Evolutionary conservation across 2,888 invertebrate species (phyloP), one percentile per base, ranked within the genome.

Genomic region (Hypena proboscidalis): DNA sequence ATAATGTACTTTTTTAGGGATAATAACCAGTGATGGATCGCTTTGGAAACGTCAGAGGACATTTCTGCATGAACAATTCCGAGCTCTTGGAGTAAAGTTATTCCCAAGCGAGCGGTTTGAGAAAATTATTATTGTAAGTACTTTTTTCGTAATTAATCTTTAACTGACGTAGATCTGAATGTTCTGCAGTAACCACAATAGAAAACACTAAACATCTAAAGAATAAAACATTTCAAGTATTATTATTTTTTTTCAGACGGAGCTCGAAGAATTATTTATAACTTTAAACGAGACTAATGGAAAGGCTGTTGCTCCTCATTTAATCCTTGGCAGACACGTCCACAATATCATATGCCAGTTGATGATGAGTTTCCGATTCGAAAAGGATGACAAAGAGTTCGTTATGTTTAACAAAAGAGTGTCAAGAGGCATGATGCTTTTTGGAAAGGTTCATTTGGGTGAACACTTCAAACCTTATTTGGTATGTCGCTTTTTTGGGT

Each of bases 311-410:
- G 94, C 95, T 68, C 84, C 96, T 41, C 93, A 94, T 1, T 92
- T 93, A 0, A 83, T 93, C 4, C 89, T 97, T 23, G 94, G 95
- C 11, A 93, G 95, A 50, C 94, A 96, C 9, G 93, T 96, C 44
- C 95, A 95, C 76, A 97, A 97, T 80, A 95, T 97, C 1, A 96
- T 97, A 49, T 96, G 96, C 77, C 94, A 95, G 54, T 91, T 97
- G 55, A 92, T 96, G 81, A 97, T 97, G 96, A 95, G 95, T 23
- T 94, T 95, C 0, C 92, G 96, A 4, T 97, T 96, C 77, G 92
- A 93, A 21, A 93, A 94, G 54, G 92, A 94, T 46, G 95, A 96
- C 72, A 80, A 86, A 1, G 92, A 93, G 29, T 97, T 96, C 81
- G 86, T 91, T 10, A 89, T 94, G 33, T 95, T 96, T 77, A 95